A percentile compares a stretch with the other conserved stretches of the same genome.
phyloP scores from a whole-genome alignment of 1,140 invertebrate species.

The Gryon sp. region DNA sequence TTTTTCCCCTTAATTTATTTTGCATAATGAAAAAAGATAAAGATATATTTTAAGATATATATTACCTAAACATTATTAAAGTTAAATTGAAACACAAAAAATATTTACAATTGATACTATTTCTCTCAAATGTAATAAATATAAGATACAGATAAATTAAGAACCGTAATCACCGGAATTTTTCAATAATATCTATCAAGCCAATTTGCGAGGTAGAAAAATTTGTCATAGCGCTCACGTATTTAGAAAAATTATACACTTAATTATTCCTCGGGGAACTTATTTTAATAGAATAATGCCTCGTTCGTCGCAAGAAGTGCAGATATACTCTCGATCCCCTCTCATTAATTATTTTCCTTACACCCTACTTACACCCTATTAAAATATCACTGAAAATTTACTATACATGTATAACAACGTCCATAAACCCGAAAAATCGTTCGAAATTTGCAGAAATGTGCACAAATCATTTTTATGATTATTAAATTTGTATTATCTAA shows the following conservation, averaged over 20 bases:
- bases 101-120: too few species aligned
- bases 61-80: too few species aligned
- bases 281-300: constrained; percentile 32
- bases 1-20: too few species aligned
- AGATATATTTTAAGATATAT: too few species aligned
- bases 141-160: too few species aligned
- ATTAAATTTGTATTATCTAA: constrained; percentile 16
- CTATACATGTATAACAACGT: background rate
- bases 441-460: too few species aligned
- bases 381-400: constrained; percentile 4
- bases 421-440: too few species aligned
- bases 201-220: background rate
- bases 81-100: too few species aligned
- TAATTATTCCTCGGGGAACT: constrained; percentile 1
- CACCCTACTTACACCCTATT: background rate
- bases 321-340: constrained; percentile 4
- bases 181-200: background rate
- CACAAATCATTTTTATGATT: background rate
- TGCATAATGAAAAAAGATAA: too few species aligned
- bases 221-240: background rate
- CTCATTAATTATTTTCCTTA: constrained; percentile 20
- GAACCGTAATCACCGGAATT: too few species aligned
- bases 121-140: too few species aligned
- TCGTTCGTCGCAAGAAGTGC: background rate
- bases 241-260: constrained; percentile 25